These are phyloP conservation scores for Octopus sinensis DNA, from an alignment of 1,140 invertebrate species.

Conservation along the genomic window DNA sequence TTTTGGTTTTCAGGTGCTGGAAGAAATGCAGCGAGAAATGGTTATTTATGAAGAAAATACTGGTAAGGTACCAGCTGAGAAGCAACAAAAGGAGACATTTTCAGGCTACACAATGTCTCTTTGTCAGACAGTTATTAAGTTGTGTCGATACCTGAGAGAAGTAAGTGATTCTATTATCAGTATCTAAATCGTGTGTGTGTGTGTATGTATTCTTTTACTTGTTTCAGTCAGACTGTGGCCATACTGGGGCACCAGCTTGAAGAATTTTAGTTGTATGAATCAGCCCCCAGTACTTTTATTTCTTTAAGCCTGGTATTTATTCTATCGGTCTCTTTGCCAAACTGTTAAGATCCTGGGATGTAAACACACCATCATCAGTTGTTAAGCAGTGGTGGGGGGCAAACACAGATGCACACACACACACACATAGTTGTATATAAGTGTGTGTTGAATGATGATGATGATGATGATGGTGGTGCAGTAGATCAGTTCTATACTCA, in stretches of 20 bases:
- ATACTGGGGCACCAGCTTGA: not conserved
- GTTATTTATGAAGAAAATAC: not conserved
- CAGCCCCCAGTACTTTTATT: not conserved
- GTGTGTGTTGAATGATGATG: too few species aligned
- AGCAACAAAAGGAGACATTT: not conserved
- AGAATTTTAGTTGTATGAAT: not conserved
- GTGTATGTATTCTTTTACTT: not conserved
- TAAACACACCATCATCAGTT: too few species aligned
- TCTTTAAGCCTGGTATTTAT: not conserved
- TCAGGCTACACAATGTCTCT: slow-evolving; percentile 3
- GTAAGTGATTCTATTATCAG: not conserved
- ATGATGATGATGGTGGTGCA: too few species aligned
- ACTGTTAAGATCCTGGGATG: too few species aligned
- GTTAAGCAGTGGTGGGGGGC: too few species aligned
- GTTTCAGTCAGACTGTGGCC: not conserved
- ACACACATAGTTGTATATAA: too few species aligned
- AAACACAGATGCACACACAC: too few species aligned
- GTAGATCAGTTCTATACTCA: too few species aligned
- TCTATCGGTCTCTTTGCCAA: not conserved
- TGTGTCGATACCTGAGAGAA: not conserved
- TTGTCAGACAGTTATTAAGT: not conserved
- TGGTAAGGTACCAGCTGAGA: not conserved
- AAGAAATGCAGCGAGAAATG: not conserved
- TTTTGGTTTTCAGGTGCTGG: not conserved
- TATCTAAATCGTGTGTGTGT: not conserved